Base-by-base conservation (phyloP, 2,888 invertebrate genomes). In the Frankliniella fusca region DNA sequence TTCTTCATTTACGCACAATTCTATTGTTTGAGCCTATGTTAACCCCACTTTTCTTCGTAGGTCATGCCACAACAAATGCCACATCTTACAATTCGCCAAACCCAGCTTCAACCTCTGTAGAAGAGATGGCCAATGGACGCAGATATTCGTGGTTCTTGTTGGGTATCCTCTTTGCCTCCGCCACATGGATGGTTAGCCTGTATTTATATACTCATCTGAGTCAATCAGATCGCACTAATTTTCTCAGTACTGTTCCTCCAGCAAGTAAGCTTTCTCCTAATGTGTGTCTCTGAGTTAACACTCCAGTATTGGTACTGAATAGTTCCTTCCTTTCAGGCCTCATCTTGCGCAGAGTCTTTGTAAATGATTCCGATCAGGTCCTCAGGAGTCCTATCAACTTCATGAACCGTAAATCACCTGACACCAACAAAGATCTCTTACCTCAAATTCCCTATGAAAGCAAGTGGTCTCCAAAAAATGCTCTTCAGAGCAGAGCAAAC, bases 121-220 rank as follows among this genome's bases (percentile, higher is more conserved):
- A 1, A 61, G 9, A 76, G 27, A 76, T 76, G 70, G 70, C 70
- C 5, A 76, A 76, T 27, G 70, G 88, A 89, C 49, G 87, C 88
- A 10, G 88, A 54, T 89, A 88, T 83, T 86, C 87, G 65, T 93
- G 94, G 0, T 95, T 95, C 87, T 86, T 94, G 65, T 92, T 92
- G 87, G 94, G 94, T 48, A 92, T 94, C 83, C 87, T 93, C 83
- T 91, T 94, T 86, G 94, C 94, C 0, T 94, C 94, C 0, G 87
- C 92, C 70, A 94, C 94, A 83, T 95, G 94, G 94, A 90, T 90
- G 76, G 88, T 94, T 81, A 93, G 93, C 81, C 87, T 94, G 80
- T 94, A 93, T 86, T 89, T 94, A 79, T 94, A 94, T 86, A 92
- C 92, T 88, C 90, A 91, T 86, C 86, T 93, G 81, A 92, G 89